These are phyloP conservation scores for Notodonta ziczac DNA, from an alignment of 2,888 invertebrate genomes.

Conservation along the genomic window DNA sequence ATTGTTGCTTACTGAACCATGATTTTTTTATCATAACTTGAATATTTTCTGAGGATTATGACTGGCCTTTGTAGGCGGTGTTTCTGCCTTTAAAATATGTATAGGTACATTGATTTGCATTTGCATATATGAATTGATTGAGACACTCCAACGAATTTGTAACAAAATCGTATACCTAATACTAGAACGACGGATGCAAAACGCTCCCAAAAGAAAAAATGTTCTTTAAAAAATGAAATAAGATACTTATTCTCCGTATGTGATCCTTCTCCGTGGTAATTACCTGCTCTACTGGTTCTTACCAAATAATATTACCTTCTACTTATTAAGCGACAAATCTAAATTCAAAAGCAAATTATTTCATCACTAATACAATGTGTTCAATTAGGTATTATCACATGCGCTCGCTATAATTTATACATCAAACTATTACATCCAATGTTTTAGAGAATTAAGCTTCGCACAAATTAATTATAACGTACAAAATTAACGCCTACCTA, in stretches of 20 bases:
- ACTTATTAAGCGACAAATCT: not conserved
- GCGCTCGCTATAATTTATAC: not conserved
- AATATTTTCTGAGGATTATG: constrained; percentile 39
- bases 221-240: too few species aligned
- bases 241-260: too few species aligned
- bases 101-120: not conserved
- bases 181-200: too few species aligned
- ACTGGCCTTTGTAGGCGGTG: constrained; percentile 24
- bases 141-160: not conserved
- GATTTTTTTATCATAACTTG: constrained; percentile 31
- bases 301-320: too few species aligned
- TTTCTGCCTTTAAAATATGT: constrained; percentile 11
- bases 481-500: too few species aligned
- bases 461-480: too few species aligned
- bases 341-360: not conserved
- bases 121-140: not conserved
- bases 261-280: not conserved
- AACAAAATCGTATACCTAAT: too few species aligned
- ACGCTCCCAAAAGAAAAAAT: too few species aligned
- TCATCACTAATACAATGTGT: not conserved
- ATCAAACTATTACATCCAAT: not conserved
- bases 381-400: not conserved
- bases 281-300: too few species aligned
- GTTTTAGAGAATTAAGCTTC: not conserved
- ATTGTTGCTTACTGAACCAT: constrained; percentile 38